A percentile compares a stretch with the other conserved stretches of the same genome.
Conservation (phyloP, 2,113 vertebrate species). For the Nannobrachium achirus region DNA sequence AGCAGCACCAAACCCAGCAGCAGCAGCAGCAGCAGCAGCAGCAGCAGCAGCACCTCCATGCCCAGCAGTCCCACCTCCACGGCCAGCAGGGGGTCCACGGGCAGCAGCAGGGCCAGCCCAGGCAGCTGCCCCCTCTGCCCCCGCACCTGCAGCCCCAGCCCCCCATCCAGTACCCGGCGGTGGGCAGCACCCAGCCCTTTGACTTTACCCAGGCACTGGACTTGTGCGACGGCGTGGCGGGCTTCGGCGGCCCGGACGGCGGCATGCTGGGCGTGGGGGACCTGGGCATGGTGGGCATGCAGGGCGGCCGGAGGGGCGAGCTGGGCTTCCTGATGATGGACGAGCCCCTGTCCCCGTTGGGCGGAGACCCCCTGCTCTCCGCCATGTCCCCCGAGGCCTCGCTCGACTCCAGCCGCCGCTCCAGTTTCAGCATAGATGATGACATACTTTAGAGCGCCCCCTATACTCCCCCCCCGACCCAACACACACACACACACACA, state of each 20-base stretch:
- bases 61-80: constrained; percentile 71
- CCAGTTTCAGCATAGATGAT: constrained; percentile 99
- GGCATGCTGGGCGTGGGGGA: constrained; percentile 85
- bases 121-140: constrained; percentile 71
- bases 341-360: constrained; percentile 90
- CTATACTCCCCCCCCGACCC: not conserved
- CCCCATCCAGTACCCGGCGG: constrained; percentile 80
- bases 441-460: constrained; percentile 87
- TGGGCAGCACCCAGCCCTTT: constrained; percentile 82
- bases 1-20: constrained; percentile 65
- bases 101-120: constrained; percentile 68
- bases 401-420: constrained; percentile 93
- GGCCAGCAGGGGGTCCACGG: constrained; percentile 65
- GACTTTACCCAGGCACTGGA: constrained; percentile 90
- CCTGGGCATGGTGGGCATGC: constrained; percentile 77
- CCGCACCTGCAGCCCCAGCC: constrained; percentile 74
- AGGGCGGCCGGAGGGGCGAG: constrained; percentile 87
- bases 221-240: constrained; percentile 84
- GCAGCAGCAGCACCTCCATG: constrained; percentile 60
- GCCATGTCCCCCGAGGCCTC: constrained; percentile 94
- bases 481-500: constrained; percentile 1
- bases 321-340: constrained; percentile 95
- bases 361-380: constrained; percentile 92
- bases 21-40: constrained; percentile 64
- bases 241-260: constrained; percentile 59